phyloP scores from a whole-genome alignment of 2,797 vertebrate species.

The Spinus olivaceus region DNA sequence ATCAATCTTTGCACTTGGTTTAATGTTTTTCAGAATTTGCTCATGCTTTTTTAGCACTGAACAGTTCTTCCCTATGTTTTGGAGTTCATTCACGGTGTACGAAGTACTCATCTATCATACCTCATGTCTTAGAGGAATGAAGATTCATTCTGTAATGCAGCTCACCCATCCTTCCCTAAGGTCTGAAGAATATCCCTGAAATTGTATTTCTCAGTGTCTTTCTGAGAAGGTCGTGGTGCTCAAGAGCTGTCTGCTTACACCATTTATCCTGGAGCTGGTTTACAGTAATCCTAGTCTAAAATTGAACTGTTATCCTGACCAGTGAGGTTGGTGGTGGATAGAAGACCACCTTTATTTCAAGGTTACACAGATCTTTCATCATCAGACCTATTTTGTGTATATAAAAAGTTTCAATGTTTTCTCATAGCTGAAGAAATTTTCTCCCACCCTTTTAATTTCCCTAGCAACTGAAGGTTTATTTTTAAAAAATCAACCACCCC shows the following conservation, averaged over 20 bases:
- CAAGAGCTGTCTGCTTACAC: not conserved
- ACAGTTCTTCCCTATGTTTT: constrained; percentile 30
- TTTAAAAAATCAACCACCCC: accelerated
- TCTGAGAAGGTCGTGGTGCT: not conserved
- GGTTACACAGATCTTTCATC: not conserved
- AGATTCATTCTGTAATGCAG: constrained; percentile 30
- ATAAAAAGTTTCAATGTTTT: not conserved
- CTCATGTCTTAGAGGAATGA: not conserved
- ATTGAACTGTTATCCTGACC: not conserved
- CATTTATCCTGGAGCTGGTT: not conserved
- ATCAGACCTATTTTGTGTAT: not conserved
- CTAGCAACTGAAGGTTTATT: not conserved
- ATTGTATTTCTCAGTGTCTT: constrained; percentile 10
- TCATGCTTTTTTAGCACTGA: constrained; percentile 23
- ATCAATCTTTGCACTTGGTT: constrained; percentile 27
- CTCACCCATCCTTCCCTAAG: not conserved
- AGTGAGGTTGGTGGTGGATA: not conserved
- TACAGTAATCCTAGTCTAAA: not conserved
- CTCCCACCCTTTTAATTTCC: not conserved
- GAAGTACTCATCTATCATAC: constrained; percentile 41
- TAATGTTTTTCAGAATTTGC: constrained; percentile 54
- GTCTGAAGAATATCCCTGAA: not conserved
- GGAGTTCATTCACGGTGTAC: constrained; percentile 25
- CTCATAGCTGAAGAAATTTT: not conserved
- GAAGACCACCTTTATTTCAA: not conserved